These are phyloP conservation scores for Smutsia temminckii DNA, from an alignment of 2,797 vertebrate species.

Conservation along the genomic window DNA sequence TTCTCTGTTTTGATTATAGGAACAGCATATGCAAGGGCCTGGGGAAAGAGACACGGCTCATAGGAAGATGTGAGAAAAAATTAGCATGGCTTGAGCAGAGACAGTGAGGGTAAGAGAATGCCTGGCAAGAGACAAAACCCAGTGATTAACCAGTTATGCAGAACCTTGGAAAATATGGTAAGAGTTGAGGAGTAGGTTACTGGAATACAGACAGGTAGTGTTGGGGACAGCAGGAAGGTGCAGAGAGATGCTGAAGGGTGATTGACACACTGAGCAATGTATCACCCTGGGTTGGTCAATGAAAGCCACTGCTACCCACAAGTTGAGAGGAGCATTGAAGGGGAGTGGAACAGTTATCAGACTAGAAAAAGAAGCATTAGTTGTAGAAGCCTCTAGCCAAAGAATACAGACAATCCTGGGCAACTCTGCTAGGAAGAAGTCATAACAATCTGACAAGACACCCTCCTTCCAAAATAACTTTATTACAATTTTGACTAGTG, in stretches of 20 bases:
- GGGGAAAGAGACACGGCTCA: background rate
- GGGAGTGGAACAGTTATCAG: background rate
- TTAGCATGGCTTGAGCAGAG: background rate
- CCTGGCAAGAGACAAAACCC: background rate
- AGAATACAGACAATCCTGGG: background rate
- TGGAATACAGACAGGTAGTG: background rate
- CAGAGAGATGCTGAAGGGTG: background rate
- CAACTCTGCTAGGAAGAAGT: background rate
- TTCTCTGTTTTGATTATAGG: background rate
- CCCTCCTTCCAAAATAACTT: background rate
- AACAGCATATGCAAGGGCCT: background rate
- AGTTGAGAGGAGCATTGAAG: background rate
- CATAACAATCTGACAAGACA: background rate
- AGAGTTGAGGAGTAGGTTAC: background rate
- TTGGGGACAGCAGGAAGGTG: too few species aligned
- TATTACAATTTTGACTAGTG: background rate
- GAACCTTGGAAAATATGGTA: background rate
- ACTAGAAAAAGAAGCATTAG: background rate
- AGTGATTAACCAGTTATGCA: background rate
- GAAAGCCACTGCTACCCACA: background rate
- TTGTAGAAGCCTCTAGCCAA: background rate
- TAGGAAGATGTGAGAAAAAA: background rate
- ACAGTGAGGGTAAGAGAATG: background rate
- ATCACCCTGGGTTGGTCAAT: background rate
- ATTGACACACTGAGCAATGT: background rate